These are phyloP conservation scores for Xestobium rufovillosum DNA, from an alignment of 2,888 invertebrate genomes.

Conservation along the genomic window DNA sequence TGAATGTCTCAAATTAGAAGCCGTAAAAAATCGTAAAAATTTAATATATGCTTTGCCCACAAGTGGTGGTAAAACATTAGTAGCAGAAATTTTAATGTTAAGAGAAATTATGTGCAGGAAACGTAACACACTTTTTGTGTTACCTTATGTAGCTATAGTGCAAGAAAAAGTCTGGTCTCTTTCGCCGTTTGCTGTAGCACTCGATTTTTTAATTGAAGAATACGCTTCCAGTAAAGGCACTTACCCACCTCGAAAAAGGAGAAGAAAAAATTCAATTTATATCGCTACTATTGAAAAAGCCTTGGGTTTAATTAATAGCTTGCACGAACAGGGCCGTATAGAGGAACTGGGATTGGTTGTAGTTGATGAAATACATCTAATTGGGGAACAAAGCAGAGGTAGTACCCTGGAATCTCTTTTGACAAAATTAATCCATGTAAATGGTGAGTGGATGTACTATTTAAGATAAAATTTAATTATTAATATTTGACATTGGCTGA, in stretches of 20 bases:
- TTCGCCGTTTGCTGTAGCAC: slow-evolving; percentile 77
- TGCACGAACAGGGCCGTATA: slow-evolving; percentile 70
- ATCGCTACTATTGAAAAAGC: slow-evolving; percentile 96
- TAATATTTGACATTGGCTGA: slow-evolving; percentile 11
- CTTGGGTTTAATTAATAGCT: slow-evolving; percentile 72
- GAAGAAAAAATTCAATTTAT: slow-evolving; percentile 70
- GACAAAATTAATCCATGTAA: slow-evolving; percentile 66
- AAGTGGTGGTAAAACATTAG: slow-evolving; percentile 94
- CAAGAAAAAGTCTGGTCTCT: slow-evolving; percentile 90
- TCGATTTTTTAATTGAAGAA: slow-evolving; percentile 89
- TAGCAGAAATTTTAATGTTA: slow-evolving; percentile 91
- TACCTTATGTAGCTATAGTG: slow-evolving; percentile 94
- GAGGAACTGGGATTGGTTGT: slow-evolving; percentile 72
- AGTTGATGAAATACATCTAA: slow-evolving; percentile 88
- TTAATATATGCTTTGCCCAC: slow-evolving; percentile 91
- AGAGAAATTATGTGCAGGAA: slow-evolving; percentile 72
- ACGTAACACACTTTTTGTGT: slow-evolving; percentile 78
- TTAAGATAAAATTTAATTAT: slow-evolving; percentile 3
- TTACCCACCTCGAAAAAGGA: slow-evolving; percentile 70
- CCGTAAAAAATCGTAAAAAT: slow-evolving; percentile 65
- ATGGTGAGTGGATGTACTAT: slow-evolving; percentile 51
- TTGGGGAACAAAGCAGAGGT: slow-evolving; percentile 83
- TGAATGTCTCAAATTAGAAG: slow-evolving; percentile 77
- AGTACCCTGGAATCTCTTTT: slow-evolving; percentile 76
- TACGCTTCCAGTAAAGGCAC: slow-evolving; percentile 87